Evolutionary conservation across 2,888 invertebrate species (phyloP).

Genomic region (Epiblema foenella): DNA sequence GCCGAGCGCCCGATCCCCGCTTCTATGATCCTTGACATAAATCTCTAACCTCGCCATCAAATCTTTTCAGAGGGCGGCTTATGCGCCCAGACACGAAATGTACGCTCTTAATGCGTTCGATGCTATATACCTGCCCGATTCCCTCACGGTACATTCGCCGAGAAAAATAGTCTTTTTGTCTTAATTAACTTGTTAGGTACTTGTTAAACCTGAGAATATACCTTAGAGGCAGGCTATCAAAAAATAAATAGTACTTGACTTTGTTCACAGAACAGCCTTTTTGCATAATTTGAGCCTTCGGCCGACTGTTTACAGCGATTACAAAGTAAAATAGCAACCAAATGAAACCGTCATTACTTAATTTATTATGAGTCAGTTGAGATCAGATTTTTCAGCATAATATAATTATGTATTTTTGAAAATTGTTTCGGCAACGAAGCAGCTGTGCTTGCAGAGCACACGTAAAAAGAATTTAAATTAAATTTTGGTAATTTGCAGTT

Average conservation of each 20-base stretch:
- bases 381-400: neutral
- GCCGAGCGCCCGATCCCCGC: slow-evolving; percentile 78
- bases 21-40: slow-evolving; percentile 85
- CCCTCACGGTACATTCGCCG: slow-evolving; percentile 42
- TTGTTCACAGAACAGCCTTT: neutral
- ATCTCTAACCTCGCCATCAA: slow-evolving; percentile 84
- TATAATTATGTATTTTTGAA: no score
- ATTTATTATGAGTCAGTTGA: neutral
- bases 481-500: neutral
- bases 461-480: neutral
- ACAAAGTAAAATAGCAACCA: no score
- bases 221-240: neutral
- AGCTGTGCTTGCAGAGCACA: no score
- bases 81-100: slow-evolving; percentile 75
- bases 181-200: neutral
- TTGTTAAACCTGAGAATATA: neutral
- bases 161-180: slow-evolving; percentile 7
- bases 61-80: slow-evolving; percentile 82
- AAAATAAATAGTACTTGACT: neutral
- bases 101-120: slow-evolving; percentile 76
- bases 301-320: no score
- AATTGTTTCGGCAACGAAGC: no score
- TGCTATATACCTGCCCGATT: slow-evolving; percentile 57
- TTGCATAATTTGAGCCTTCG: no score
- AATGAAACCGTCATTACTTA: neutral